These are phyloP conservation scores for Anableps anableps DNA, from an alignment of 2,797 vertebrate genomes.

Conservation along the genomic window DNA sequence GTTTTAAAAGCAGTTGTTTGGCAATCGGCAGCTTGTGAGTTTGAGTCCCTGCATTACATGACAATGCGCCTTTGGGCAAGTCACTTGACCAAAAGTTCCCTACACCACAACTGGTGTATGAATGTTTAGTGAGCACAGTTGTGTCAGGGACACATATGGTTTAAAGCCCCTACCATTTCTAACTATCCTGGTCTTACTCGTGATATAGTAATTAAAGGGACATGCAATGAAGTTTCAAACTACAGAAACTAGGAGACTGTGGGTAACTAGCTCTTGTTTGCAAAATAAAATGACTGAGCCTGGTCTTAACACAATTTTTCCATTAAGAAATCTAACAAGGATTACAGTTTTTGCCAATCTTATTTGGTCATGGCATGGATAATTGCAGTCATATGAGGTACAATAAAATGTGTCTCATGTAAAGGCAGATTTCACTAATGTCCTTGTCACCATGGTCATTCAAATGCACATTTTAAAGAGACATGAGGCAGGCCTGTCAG, in stretches of 20 bases:
- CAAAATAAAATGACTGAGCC: not conserved
- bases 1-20: not conserved
- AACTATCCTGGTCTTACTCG: not conserved
- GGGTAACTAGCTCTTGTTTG: not conserved
- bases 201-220: not conserved
- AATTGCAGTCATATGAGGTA: slow-evolving; percentile 15
- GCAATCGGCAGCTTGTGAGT: not conserved
- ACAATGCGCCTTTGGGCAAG: not conserved
- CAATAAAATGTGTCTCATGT: slow-evolving; percentile 60
- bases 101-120: not conserved
- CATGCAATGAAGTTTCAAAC: not conserved
- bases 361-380: slow-evolving; percentile 8
- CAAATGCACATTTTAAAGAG: slow-evolving; percentile 74
- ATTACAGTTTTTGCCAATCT: not conserved
- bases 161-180: not conserved
- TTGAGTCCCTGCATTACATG: not conserved
- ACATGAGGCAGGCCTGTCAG: slow-evolving; percentile 69
- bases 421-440: slow-evolving; percentile 63
- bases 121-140: not conserved
- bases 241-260: not conserved
- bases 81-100: not conserved
- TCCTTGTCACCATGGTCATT: slow-evolving; percentile 64
- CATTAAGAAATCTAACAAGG: not conserved
- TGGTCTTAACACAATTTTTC: not conserved
- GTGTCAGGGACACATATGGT: not conserved